Conservation (phyloP, 2,113 vertebrate genomes). For the Brachyhypopomus gauderio region DNA sequence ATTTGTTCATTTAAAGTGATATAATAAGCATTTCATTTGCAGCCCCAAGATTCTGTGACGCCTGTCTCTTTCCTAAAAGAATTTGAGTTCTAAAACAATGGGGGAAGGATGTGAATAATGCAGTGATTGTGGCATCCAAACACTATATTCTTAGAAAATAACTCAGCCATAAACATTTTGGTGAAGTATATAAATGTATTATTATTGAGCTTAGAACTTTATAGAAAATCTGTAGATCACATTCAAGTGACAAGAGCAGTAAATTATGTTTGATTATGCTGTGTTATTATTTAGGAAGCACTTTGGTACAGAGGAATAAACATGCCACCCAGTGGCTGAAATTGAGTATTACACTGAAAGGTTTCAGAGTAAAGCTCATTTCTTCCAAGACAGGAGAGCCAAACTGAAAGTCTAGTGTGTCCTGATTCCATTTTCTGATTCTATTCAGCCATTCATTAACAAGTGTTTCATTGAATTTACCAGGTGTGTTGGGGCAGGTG, state of each 20-base stretch:
- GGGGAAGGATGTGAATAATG: slow-evolving; percentile 10
- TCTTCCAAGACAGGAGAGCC: no score
- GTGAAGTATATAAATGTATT: slow-evolving; percentile 16
- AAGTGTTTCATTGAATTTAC: neutral
- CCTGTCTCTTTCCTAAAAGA: slow-evolving; percentile 6
- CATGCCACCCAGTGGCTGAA: slow-evolving; percentile 44
- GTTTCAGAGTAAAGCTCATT: neutral
- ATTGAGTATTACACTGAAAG: slow-evolving; percentile 27
- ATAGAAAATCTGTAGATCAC: slow-evolving; percentile 36
- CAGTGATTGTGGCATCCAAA: neutral
- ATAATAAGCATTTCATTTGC: slow-evolving; percentile 29
- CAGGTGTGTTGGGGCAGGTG: neutral
- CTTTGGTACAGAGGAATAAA: slow-evolving; percentile 36
- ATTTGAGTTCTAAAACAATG: neutral
- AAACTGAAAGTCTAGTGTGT: neutral
- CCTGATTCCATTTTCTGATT: neutral
- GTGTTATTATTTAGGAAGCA: slow-evolving; percentile 51
- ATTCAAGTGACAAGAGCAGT: slow-evolving; percentile 27
- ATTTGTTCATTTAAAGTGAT: slow-evolving; percentile 47
- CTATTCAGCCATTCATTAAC: neutral
- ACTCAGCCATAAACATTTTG: neutral
- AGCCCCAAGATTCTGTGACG: neutral
- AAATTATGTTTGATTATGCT: slow-evolving; percentile 43
- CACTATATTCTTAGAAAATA: slow-evolving; percentile 14
- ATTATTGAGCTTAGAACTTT: slow-evolving; percentile 29